Conservation (phyloP, 2,888 invertebrate species). For the Trilocha varians region DNA sequence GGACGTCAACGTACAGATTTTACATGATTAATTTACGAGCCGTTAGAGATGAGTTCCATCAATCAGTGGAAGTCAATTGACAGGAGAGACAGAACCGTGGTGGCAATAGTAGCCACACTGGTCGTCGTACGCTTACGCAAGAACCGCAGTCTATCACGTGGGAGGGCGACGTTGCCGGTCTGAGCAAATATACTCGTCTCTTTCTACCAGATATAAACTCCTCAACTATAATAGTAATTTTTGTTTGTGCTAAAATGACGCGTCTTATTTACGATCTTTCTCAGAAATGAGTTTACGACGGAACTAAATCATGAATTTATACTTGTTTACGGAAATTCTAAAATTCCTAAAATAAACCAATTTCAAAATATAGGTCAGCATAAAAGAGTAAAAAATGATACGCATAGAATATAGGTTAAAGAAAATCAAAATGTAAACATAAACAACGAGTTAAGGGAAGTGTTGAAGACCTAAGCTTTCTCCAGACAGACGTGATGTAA, state of each 20-base stretch:
- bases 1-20: not conserved
- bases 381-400: too few species aligned
- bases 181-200: conserved; percentile 42
- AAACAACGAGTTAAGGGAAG: conserved; percentile 11
- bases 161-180: conserved; percentile 61
- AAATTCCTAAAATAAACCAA: conserved; percentile 6
- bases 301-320: conserved; percentile 21
- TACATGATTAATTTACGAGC: conserved; percentile 14
- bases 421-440: too few species aligned
- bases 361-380: conserved; percentile 8
- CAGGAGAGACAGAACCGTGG: conserved; percentile 28
- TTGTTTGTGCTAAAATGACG: conserved; percentile 65
- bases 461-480: conserved; percentile 64
- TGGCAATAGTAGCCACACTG: conserved; percentile 31
- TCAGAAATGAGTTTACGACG: conserved; percentile 50
- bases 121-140: conserved; percentile 67
- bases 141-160: conserved; percentile 65
- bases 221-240: conserved; percentile 54
- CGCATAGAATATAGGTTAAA: too few species aligned
- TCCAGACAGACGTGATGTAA: conserved; percentile 67
- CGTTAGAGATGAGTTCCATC: conserved; percentile 23
- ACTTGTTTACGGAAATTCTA: conserved; percentile 23
- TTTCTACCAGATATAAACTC: conserved; percentile 42
- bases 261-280: conserved; percentile 57
- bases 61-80: conserved; percentile 32